Evolutionary conservation across 2,797 vertebrate species (phyloP).

Genomic region (Tarsius wallacei): DNA sequence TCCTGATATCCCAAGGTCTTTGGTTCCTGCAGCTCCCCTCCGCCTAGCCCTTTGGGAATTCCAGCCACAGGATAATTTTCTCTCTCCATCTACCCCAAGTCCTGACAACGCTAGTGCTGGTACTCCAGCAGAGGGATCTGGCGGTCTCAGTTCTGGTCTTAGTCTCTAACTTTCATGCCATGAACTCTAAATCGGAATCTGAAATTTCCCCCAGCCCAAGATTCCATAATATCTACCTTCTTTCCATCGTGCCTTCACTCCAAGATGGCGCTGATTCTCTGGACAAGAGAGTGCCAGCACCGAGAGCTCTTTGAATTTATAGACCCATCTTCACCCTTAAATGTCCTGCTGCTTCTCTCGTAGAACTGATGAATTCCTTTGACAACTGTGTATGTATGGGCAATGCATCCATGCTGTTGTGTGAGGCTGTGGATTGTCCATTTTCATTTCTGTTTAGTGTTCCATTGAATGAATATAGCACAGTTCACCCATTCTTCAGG

Average conservation of each 20-base stretch:
- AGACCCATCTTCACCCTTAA: background rate
- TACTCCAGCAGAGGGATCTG: background rate
- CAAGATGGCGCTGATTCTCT: background rate
- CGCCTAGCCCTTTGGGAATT: background rate
- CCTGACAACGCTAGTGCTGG: background rate
- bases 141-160: background rate
- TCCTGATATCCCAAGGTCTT: background rate
- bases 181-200: background rate
- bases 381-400: background rate
- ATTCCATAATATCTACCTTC: background rate
- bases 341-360: background rate
- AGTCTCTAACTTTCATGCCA: background rate
- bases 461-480: background rate
- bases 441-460: background rate
- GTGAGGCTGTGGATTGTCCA: background rate
- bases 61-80: background rate
- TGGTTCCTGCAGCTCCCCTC: background rate
- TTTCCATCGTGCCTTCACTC: background rate
- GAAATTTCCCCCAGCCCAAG: background rate
- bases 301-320: background rate
- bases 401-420: background rate
- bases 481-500: background rate
- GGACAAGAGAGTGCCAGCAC: background rate
- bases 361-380: background rate
- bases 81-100: background rate